phyloP scores from a whole-genome alignment of 2,797 vertebrate species.

The Pseudomugil tenellus region DNA sequence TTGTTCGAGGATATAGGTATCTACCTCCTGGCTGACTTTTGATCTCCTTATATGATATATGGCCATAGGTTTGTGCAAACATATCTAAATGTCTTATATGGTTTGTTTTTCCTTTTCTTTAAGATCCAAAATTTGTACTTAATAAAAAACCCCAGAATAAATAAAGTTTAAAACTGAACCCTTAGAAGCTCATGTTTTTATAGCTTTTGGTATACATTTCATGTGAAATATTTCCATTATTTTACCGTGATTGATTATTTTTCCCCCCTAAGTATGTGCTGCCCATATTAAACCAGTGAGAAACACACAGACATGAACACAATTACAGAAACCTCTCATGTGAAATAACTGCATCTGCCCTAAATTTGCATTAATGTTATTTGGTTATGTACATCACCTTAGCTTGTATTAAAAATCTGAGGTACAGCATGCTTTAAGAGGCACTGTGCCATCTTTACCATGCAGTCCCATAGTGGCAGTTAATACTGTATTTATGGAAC shows the following conservation, averaged over 20 bases:
- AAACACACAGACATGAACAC: constrained; percentile 5
- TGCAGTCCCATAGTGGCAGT: not conserved
- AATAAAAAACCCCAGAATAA: not conserved
- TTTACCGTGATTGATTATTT: not conserved
- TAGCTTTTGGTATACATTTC: not conserved
- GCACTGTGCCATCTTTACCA: not conserved
- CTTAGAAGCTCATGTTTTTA: not conserved
- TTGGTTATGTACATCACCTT: not conserved
- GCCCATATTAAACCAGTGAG: not conserved
- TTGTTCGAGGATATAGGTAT: too few relatives aligned
- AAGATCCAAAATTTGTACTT: not conserved
- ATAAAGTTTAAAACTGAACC: not conserved
- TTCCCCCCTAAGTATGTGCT: not conserved
- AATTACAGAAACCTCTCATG: constrained; percentile 1
- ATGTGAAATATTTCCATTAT: not conserved
- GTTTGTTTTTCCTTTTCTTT: not conserved
- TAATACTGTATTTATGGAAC: not conserved
- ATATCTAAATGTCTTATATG: not conserved
- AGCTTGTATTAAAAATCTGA: not conserved
- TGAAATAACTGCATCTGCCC: constrained; percentile 3
- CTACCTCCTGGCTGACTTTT: constrained; percentile 31
- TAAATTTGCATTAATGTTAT: not conserved
- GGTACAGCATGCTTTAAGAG: constrained; percentile 8
- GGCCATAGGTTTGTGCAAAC: not conserved
- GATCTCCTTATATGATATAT: constrained; percentile 12